A percentile compares a stretch with the other conserved stretches of the same genome.
Conservation (phyloP, 2,113 vertebrate species). For the Agelaius phoeniceus region DNA sequence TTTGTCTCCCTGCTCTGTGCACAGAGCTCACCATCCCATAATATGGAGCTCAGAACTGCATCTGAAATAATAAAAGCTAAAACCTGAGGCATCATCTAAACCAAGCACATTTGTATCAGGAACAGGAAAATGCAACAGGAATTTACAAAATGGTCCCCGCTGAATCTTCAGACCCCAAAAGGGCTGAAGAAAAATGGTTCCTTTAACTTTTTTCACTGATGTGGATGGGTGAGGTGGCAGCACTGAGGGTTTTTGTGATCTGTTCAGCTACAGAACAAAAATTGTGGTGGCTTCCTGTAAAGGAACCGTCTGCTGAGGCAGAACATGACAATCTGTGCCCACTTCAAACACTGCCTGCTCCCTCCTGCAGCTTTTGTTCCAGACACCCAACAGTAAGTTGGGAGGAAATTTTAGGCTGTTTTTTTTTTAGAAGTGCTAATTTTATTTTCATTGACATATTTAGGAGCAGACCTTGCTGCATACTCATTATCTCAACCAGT, state of each 20-base stretch:
- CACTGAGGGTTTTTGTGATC: not conserved
- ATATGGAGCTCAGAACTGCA: rapidly evolving
- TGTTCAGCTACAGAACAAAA: not conserved
- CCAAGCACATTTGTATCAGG: not conserved
- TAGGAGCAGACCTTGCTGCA: not conserved
- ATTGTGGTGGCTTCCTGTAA: constrained; percentile 28
- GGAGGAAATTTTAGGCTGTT: not conserved
- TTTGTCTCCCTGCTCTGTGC: not conserved
- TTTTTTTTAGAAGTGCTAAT: not conserved
- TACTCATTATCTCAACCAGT: not conserved
- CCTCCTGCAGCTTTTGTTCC: not conserved
- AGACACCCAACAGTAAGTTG: not conserved
- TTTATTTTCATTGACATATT: not conserved
- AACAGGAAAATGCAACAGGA: not conserved
- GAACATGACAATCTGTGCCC: not conserved
- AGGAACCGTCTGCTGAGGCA: not conserved
- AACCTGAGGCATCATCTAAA: not conserved
- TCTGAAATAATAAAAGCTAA: not conserved
- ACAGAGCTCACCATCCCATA: not conserved
- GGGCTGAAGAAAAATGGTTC: not conserved
- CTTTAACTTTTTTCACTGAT: not conserved
- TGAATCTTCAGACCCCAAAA: not conserved
- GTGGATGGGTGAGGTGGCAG: not conserved
- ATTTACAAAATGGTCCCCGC: not conserved
- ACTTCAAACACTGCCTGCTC: not conserved